phyloP scores from a whole-genome alignment of 2,888 invertebrate species.

The Agrilus mali region DNA sequence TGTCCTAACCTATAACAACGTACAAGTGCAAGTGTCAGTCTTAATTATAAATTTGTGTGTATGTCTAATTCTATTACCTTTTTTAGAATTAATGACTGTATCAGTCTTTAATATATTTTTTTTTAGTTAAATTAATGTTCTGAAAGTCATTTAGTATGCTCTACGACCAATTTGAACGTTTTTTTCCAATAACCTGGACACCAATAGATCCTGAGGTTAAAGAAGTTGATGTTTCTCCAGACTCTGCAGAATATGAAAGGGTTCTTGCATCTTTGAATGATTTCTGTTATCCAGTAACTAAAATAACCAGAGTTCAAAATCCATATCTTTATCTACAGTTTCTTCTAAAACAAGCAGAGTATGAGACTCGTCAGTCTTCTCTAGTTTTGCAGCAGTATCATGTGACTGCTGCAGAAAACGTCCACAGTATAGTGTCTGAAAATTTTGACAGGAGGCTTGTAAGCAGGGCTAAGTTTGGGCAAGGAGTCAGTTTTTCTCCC shows the following conservation, averaged over 20 bases:
- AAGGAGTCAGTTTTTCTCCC: conserved; percentile 24
- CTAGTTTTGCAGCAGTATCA: conserved; percentile 17
- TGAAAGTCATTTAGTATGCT: no score
- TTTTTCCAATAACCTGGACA: no score
- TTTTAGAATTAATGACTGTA: no score
- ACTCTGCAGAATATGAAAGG: conserved; percentile 41
- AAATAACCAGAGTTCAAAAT: conserved; percentile 20
- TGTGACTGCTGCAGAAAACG: conserved; percentile 19
- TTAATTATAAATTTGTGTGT: no score
- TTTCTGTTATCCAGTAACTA: conserved; percentile 1
- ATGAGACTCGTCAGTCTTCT: conserved; percentile 11
- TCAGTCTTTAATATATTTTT: no score
- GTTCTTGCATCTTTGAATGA: conserved; percentile 45
- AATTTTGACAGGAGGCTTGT: conserved; percentile 25
- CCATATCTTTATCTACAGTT: conserved; percentile 20
- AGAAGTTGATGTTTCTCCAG: no score
- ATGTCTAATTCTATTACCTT: no score
- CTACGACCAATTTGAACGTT: no score
- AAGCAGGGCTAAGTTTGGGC: conserved; percentile 19
- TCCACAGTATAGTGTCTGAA: conserved; percentile 18
- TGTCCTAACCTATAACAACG: no score
- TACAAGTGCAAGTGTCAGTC: no score
- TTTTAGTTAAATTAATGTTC: no score
- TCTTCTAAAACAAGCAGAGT: conserved; percentile 19
- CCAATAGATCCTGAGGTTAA: no score